These are phyloP conservation scores for Malacoctenus gilli DNA, from an alignment of 2,797 vertebrate genomes.

Conservation along the genomic window DNA sequence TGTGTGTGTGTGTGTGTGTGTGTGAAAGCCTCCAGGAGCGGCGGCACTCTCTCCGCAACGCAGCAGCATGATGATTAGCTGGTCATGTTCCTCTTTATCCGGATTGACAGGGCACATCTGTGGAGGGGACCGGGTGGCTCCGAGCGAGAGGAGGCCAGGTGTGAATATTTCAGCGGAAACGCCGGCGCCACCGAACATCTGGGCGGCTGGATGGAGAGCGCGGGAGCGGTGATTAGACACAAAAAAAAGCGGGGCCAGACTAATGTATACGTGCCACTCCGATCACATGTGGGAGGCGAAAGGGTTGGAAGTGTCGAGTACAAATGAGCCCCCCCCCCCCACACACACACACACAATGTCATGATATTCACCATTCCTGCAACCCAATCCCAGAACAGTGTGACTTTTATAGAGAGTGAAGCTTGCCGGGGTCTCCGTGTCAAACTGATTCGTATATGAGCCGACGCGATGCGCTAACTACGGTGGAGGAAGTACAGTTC, in stretches of 20 bases:
- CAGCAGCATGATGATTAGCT: constrained; percentile 64
- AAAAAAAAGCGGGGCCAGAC: not conserved
- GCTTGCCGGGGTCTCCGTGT: not conserved
- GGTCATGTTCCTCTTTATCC: constrained; percentile 74
- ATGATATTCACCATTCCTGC: too few relatives aligned
- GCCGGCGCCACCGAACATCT: constrained; percentile 65
- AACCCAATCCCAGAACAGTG: not conserved
- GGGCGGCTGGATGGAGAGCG: constrained; percentile 41
- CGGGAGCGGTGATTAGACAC: constrained; percentile 8
- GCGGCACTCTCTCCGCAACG: constrained; percentile 9
- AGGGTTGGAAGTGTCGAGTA: not conserved
- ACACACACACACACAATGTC: not conserved
- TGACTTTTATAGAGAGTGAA: not conserved
- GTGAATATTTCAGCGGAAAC: constrained; percentile 74
- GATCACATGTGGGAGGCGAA: not conserved
- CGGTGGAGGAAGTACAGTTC: not conserved
- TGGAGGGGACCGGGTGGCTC: constrained; percentile 59
- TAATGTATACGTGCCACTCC: not conserved
- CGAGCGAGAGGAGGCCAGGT: constrained; percentile 59
- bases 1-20: too few relatives aligned
- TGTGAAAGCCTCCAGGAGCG: constrained; percentile 35
- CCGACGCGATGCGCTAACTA: not conserved
- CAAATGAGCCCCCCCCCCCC: not conserved
- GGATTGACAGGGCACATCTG: constrained; percentile 80
- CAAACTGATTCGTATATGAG: not conserved